phyloP scores from a whole-genome alignment of 1,140 invertebrate genomes.

The Eueides isabella region DNA sequence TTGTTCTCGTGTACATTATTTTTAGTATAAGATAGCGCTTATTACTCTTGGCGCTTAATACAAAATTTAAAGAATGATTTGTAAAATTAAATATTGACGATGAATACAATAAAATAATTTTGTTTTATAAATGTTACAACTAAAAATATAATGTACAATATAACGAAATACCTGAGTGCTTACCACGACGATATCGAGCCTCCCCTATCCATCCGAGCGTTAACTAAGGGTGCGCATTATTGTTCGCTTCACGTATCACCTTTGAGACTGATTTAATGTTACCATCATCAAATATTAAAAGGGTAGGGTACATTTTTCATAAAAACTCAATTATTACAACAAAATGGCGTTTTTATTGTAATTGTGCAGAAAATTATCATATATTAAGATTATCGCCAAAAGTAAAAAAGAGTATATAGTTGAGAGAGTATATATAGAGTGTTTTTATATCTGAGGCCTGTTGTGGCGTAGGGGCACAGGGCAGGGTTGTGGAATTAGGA shows the following conservation, averaged over 20 bases:
- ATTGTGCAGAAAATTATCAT: neutral
- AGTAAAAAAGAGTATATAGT: too few species aligned
- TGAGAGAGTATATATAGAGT: too few species aligned
- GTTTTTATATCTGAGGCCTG: too few species aligned
- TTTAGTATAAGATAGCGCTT: too few species aligned
- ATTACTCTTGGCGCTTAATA: too few species aligned
- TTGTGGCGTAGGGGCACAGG: too few species aligned
- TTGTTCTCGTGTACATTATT: too few species aligned
- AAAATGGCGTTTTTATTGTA: neutral
- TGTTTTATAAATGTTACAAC: neutral
- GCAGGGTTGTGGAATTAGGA: too few species aligned
- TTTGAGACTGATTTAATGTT: slow-evolving; percentile 12
- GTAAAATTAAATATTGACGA: too few species aligned
- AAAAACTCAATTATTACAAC: neutral
- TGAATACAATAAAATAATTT: too few species aligned
- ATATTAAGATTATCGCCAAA: neutral
- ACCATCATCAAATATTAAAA: neutral
- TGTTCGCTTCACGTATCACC: slow-evolving; percentile 4
- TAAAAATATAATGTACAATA: neutral
- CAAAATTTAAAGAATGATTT: too few species aligned
- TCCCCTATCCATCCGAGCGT: neutral
- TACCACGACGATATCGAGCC: neutral
- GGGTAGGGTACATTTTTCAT: neutral
- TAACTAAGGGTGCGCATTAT: slow-evolving; percentile 1
- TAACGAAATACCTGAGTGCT: neutral